These are phyloP conservation scores for Phylloscopus collybita DNA, from an alignment of 2,797 vertebrate genomes.

Conservation along the genomic window DNA sequence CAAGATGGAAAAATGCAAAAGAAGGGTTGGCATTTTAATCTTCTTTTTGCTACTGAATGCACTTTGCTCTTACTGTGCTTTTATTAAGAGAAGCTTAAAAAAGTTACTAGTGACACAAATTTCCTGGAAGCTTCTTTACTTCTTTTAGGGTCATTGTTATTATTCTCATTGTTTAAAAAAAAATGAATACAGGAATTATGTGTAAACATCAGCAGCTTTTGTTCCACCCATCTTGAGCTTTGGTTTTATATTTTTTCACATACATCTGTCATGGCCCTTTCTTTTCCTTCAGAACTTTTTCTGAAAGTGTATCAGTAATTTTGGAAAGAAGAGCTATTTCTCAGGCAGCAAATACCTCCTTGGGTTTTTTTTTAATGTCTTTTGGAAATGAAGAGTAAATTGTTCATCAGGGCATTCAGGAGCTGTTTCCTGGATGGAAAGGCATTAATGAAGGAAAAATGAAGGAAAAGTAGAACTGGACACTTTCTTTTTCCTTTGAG, in stretches of 20 bases:
- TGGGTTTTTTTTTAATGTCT: neutral
- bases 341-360: neutral
- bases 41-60: conserved; percentile 30
- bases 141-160: neutral
- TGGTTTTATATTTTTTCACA: neutral
- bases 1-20: neutral
- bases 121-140: neutral
- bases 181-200: neutral
- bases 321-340: neutral
- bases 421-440: neutral
- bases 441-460: neutral
- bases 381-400: neutral
- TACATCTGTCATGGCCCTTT: neutral
- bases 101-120: neutral
- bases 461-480: neutral
- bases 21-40: conserved; percentile 44
- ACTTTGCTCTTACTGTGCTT: conserved; percentile 21
- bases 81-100: conserved; percentile 36
- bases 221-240: neutral
- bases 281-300: neutral
- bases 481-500: neutral
- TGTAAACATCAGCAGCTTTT: neutral
- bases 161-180: neutral
- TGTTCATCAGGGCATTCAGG: neutral
- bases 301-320: neutral